phyloP scores from a whole-genome alignment of 2,888 invertebrate genomes.

The Escarpia spicata region DNA sequence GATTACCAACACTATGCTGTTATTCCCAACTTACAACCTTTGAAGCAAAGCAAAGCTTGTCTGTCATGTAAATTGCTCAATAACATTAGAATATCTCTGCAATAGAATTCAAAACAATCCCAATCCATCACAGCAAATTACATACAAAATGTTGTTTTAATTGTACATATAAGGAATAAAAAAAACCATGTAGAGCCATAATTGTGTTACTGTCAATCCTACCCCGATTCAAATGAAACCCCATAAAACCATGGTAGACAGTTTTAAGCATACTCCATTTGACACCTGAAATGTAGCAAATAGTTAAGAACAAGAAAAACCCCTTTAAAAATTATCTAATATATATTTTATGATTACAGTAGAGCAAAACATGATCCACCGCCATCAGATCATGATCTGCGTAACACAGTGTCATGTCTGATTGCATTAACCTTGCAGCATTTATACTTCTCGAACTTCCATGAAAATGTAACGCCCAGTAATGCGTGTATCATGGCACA shows the following conservation, averaged over 20 bases:
- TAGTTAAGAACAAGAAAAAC: too few relatives aligned
- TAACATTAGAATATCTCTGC: not conserved
- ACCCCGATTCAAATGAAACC: not conserved
- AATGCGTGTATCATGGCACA: not conserved
- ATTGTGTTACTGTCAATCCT: too few relatives aligned
- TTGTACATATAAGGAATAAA: not conserved
- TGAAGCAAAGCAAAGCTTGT: not conserved
- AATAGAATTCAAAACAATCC: not conserved
- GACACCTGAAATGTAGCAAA: too few relatives aligned
- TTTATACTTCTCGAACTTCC: not conserved
- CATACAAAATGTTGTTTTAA: not conserved
- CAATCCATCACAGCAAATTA: not conserved
- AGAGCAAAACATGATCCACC: not conserved
- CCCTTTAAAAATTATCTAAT: not conserved
- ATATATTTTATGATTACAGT: not conserved
- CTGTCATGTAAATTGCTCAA: not conserved
- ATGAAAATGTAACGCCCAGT: not conserved
- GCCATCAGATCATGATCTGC: not conserved
- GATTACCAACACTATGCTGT: not conserved
- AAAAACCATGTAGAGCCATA: too few relatives aligned
- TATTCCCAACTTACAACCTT: constrained; percentile 3
- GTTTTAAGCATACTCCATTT: too few relatives aligned
- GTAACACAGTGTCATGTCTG: not conserved
- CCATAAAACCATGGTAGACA: not conserved
- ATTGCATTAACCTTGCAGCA: not conserved